Conservation (phyloP, 2,113 vertebrate species). For the Cryptoleucopteryx plumbea region DNA sequence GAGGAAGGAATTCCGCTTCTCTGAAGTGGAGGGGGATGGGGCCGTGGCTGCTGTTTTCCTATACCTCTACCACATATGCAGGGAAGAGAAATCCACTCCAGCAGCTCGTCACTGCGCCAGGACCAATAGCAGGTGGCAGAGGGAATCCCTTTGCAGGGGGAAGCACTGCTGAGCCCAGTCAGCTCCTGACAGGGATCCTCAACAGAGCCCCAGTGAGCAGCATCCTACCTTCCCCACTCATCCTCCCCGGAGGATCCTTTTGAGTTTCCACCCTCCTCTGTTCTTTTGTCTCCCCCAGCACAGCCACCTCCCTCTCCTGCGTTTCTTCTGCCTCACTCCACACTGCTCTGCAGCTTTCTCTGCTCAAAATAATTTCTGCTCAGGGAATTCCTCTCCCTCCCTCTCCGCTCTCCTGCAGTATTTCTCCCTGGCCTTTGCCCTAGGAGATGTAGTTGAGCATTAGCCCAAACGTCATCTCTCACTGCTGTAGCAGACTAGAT, state of each 20-base stretch:
- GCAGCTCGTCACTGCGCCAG: not conserved
- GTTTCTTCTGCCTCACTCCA: conserved; percentile 12
- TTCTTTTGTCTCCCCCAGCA: not conserved
- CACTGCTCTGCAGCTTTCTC: conserved; percentile 14
- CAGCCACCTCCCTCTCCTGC: not conserved
- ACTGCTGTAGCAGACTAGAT: not conserved
- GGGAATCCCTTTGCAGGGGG: conserved; percentile 44
- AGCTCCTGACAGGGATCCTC: not conserved
- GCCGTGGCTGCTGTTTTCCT: not conserved
- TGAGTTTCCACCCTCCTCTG: not conserved
- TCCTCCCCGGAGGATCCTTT: not conserved
- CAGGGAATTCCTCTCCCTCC: conserved; percentile 45
- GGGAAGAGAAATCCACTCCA: not conserved
- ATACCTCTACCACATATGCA: not conserved
- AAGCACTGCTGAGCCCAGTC: not conserved
- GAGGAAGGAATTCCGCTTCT: not conserved
- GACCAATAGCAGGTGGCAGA: conserved; percentile 5
- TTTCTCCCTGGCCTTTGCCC: conserved; percentile 44
- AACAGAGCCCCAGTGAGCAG: not conserved
- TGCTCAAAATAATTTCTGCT: conserved; percentile 50
- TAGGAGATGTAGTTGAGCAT: conserved; percentile 28
- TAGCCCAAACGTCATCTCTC: conserved; percentile 1
- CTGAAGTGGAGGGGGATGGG: not conserved
- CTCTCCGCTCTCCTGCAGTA: not conserved
- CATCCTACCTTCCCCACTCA: not conserved